Percentiles rank a stretch among this genome's conserved stretches.
These are phyloP conservation scores for Lepus europaeus DNA, from an alignment of 2,113 vertebrate genomes.

Conservation along the genomic window DNA sequence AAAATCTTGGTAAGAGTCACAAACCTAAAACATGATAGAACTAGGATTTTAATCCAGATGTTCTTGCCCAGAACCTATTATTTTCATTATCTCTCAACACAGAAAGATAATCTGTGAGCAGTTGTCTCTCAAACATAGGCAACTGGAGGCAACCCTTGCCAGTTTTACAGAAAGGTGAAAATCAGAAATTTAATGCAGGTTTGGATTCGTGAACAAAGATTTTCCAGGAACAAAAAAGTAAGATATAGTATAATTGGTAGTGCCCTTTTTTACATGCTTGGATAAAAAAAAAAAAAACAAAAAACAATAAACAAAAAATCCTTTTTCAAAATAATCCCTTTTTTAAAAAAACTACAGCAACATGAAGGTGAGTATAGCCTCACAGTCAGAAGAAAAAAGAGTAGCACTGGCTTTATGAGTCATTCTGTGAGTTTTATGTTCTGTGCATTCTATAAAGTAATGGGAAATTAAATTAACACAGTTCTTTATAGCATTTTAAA, in stretches of 20 bases:
- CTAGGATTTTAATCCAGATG: not conserved
- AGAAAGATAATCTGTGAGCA: not conserved
- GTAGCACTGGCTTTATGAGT: constrained; percentile 65
- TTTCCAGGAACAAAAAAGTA: not conserved
- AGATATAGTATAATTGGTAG: not conserved
- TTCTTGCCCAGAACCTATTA: not conserved
- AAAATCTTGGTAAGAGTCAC: not conserved
- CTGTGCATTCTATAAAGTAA: constrained; percentile 70
- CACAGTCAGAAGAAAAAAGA: constrained; percentile 27
- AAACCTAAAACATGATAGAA: not conserved
- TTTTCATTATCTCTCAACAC: not conserved
- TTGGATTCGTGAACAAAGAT: constrained; percentile 25
- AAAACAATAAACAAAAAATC: no score
- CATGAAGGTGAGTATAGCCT: not conserved
- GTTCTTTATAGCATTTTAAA: constrained; percentile 75
- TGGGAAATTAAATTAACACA: constrained; percentile 82
- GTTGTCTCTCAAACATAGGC: not conserved
- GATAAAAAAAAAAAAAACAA: not conserved
- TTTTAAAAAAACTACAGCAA: not conserved
- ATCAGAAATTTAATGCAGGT: constrained; percentile 18
- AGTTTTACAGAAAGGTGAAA: constrained; percentile 1
- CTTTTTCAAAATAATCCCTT: constrained; percentile 19
- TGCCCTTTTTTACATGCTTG: not conserved
- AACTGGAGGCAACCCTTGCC: not conserved
- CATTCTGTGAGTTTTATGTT: constrained; percentile 71